These are phyloP conservation scores for Porites lobata DNA, from an alignment of 92 coral and sea anemone species.

Conservation along the genomic window DNA sequence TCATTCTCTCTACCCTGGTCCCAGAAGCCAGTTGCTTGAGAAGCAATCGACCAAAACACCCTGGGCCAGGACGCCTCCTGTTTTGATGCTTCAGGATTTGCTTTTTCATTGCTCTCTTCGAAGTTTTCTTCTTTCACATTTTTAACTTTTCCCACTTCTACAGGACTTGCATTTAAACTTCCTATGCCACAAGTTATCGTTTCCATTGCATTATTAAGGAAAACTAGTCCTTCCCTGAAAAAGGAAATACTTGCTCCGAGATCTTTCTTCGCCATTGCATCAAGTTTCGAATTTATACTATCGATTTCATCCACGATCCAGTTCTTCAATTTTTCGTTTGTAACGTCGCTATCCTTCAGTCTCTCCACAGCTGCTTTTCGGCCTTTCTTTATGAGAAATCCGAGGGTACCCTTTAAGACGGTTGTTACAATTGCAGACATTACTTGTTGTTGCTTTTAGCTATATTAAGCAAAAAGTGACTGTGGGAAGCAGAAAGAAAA, in stretches of 20 bases:
- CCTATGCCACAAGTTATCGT: background rate
- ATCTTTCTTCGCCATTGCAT: background rate
- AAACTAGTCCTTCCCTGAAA: background rate
- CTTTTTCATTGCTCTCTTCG: too few species aligned
- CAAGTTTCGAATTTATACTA: background rate
- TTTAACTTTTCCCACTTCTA: too few species aligned
- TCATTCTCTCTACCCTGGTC: too few species aligned
- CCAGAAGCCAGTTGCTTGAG: too few species aligned
- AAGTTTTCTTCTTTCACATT: too few species aligned
- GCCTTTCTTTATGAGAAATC: constrained; percentile 5
- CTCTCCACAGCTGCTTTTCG: background rate
- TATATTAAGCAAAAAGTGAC: background rate
- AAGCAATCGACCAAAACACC: too few species aligned
- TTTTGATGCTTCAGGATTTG: too few species aligned
- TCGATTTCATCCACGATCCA: constrained; percentile 23
- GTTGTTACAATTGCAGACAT: background rate
- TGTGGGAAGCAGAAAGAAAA: background rate
- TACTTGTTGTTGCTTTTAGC: background rate
- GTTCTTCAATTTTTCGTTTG: background rate
- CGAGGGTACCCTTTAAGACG: constrained; percentile 5
- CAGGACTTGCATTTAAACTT: background rate
- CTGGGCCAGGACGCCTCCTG: too few species aligned
- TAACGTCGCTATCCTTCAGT: constrained; percentile 10
- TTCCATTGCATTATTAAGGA: background rate
- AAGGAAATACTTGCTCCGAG: background rate